phyloP scores from a whole-genome alignment of 1,140 invertebrate genomes.

The Stenopsyche tienmushanensis region DNA sequence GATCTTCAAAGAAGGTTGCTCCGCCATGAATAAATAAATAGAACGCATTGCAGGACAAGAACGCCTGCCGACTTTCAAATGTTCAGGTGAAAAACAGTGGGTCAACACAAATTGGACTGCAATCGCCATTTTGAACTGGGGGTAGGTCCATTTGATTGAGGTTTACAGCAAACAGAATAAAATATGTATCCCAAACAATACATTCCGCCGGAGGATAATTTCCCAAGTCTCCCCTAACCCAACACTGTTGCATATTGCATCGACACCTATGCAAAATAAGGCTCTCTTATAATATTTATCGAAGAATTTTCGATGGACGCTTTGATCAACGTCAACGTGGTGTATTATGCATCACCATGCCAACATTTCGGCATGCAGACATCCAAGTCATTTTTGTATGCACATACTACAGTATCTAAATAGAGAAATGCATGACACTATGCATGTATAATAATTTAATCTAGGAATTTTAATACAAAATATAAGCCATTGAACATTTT shows the following conservation, averaged over 20 bases:
- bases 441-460: too few relatives aligned
- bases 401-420: too few relatives aligned
- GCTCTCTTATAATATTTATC: too few relatives aligned
- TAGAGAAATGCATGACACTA: too few relatives aligned
- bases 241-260: conserved; percentile 21
- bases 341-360: too few relatives aligned
- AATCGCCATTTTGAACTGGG: conserved; percentile 4
- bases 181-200: conserved; percentile 9
- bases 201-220: conserved; percentile 7
- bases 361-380: too few relatives aligned
- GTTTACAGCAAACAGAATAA: conserved; percentile 6
- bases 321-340: too few relatives aligned
- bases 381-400: too few relatives aligned
- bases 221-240: conserved; percentile 13
- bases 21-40: conserved; percentile 13
- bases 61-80: too few relatives aligned
- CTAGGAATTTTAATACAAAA: too few relatives aligned
- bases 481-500: too few relatives aligned
- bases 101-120: conserved; percentile 22
- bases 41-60: conserved; percentile 16
- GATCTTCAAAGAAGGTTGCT: background rate
- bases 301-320: too few relatives aligned
- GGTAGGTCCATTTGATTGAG: conserved; percentile 2
- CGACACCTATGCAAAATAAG: background rate
- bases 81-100: conserved; percentile 2